Evolutionary conservation across 2,113 vertebrate genomes (phyloP).

Genomic region (Lepidothrix coronata): DNA sequence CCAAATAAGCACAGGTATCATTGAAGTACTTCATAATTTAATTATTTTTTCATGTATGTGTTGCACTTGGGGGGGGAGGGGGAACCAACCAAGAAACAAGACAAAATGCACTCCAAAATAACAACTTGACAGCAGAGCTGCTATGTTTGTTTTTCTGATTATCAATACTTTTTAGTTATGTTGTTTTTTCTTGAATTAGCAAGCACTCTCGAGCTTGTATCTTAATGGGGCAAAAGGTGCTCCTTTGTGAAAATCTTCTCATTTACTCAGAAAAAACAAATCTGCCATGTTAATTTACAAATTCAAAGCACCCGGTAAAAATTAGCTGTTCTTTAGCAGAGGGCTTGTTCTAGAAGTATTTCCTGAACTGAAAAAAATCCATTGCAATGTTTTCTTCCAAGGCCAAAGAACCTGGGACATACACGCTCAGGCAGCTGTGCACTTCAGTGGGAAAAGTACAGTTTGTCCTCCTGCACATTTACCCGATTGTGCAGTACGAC

Average conservation of each 20-base stretch:
- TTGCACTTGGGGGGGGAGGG: neutral
- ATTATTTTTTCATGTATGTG: neutral
- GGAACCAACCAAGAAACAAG: neutral
- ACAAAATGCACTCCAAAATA: neutral
- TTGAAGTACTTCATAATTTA: neutral
- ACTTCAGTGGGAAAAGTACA: constrained; percentile 86
- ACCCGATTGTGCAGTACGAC: constrained; percentile 91
- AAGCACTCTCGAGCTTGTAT: neutral
- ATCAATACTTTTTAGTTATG: neutral
- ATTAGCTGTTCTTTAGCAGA: neutral
- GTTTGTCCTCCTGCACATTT: constrained; percentile 91
- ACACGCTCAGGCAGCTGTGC: constrained; percentile 89
- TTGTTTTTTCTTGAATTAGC: neutral
- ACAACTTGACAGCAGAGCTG: neutral
- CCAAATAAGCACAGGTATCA: neutral
- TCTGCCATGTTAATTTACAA: neutral
- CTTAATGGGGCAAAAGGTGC: neutral
- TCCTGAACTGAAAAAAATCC: neutral
- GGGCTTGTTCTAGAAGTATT: neutral
- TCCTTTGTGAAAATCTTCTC: neutral
- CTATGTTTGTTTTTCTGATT: neutral
- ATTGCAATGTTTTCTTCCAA: constrained; percentile 47
- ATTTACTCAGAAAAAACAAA: neutral
- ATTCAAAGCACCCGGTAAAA: neutral
- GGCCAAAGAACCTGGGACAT: constrained; percentile 90